Percentiles rank a stretch among this genome's conserved stretches.
These are phyloP conservation scores for Choreutis nemorana DNA, from an alignment of 2,888 invertebrate genomes.

Conservation along the genomic window DNA sequence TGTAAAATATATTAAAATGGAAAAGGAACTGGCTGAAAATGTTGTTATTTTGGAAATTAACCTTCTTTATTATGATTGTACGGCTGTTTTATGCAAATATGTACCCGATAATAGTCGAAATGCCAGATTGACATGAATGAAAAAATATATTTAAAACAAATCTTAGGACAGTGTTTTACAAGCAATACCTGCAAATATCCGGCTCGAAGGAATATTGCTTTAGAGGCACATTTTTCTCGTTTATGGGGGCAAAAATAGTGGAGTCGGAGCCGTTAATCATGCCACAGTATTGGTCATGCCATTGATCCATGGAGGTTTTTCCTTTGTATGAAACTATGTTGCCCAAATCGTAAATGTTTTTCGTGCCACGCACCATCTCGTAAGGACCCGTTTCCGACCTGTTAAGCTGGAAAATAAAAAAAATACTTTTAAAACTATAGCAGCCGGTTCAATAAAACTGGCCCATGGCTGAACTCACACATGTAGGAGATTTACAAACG, in stretches of 20 bases:
- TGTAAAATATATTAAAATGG: too few species aligned
- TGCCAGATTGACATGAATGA: neutral
- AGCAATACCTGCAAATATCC: conserved; percentile 64
- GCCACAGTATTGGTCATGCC: conserved; percentile 54
- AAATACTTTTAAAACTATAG: neutral
- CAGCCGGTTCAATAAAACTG: too few species aligned
- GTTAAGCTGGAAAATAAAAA: conserved; percentile 47
- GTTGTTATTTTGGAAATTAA: too few species aligned
- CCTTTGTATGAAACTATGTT: conserved; percentile 53
- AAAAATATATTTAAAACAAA: neutral
- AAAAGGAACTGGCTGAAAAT: too few species aligned
- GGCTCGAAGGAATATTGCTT: conserved; percentile 57
- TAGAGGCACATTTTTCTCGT: conserved; percentile 28
- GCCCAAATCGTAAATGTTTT: conserved; percentile 53
- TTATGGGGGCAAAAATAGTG: conserved; percentile 59
- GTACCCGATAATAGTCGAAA: too few species aligned
- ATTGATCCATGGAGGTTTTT: conserved; percentile 29
- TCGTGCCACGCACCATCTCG: conserved; percentile 59
- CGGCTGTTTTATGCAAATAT: too few species aligned
- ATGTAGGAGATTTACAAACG: too few species aligned
- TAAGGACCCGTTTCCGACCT: conserved; percentile 58
- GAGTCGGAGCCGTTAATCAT: conserved; percentile 64
- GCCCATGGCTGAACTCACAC: too few species aligned
- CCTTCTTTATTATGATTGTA: too few species aligned
- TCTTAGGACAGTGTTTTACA: neutral